Percentiles rank a stretch among this genome's conserved stretches.
phyloP scores from a whole-genome alignment of 2,888 invertebrate species.

The Rotaria macrura region DNA sequence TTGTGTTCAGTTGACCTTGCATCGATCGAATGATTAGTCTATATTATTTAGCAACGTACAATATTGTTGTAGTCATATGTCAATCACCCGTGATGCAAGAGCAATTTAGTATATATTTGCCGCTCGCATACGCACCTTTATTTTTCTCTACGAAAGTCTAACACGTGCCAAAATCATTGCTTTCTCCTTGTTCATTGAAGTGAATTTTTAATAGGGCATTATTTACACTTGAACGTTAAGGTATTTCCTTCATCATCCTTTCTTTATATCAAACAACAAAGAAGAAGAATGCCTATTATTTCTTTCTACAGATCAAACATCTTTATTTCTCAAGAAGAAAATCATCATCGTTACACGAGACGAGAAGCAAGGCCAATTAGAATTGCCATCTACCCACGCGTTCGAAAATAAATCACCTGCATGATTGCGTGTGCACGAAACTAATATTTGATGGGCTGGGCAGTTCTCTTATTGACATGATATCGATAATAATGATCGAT shows the following conservation, averaged over 20 bases:
- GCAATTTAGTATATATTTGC: background rate
- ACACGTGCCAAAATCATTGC: background rate
- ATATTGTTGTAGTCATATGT: background rate
- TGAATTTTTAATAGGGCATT: background rate
- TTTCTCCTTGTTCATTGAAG: background rate
- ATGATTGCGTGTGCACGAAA: background rate
- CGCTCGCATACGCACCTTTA: background rate
- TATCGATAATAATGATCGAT: conserved; percentile 10
- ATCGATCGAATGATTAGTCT: background rate
- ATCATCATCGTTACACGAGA: background rate
- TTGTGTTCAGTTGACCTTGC: background rate
- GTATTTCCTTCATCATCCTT: background rate
- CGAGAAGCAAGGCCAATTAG: background rate
- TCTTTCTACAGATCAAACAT: background rate
- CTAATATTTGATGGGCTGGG: background rate
- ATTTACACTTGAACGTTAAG: background rate
- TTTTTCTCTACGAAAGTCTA: background rate
- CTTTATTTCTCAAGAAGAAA: conserved; percentile 5
- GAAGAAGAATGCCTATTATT: background rate
- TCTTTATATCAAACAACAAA: background rate
- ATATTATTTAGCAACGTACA: background rate
- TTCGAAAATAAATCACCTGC: background rate
- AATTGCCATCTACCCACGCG: background rate
- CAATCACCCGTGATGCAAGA: background rate
- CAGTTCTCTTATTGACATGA: background rate